A percentile compares a stretch with the other conserved stretches of the same genome.
phyloP scores from a whole-genome alignment of 2,888 invertebrate species.

The Diplazon laetatorius region DNA sequence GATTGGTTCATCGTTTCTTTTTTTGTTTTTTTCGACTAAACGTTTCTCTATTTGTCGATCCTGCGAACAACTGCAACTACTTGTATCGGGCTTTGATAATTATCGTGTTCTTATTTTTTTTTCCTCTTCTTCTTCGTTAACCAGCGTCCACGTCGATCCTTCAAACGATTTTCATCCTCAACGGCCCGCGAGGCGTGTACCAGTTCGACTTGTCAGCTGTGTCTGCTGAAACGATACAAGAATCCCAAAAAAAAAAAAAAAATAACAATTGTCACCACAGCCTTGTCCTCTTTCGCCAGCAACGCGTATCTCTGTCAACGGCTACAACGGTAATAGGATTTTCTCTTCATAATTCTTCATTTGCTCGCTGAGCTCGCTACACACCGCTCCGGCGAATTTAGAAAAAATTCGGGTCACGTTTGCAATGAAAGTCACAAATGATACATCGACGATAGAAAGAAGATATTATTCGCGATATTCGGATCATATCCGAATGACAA shows the following conservation, averaged over 20 bases:
- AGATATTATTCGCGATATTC: too few relatives aligned
- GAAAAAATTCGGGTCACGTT: background rate
- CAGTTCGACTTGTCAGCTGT: constrained; percentile 42
- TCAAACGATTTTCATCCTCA: constrained; percentile 43
- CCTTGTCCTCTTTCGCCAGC: background rate
- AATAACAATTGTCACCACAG: too few relatives aligned
- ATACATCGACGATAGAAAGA: background rate
- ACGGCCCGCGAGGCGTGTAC: constrained; percentile 27
- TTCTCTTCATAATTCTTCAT: constrained; percentile 51
- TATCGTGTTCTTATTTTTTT: background rate
- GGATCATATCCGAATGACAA: too few relatives aligned
- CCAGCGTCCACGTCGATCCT: constrained; percentile 1
- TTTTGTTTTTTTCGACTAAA: background rate
- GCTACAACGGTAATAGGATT: constrained; percentile 53
- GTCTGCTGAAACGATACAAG: constrained; percentile 26
- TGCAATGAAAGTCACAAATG: background rate
- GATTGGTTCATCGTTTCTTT: constrained; percentile 78
- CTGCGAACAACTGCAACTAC: too few relatives aligned
- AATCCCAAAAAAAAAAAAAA: background rate
- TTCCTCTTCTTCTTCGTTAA: too few relatives aligned
- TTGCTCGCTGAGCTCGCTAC: constrained; percentile 14
- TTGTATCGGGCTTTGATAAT: background rate
- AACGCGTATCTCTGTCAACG: background rate
- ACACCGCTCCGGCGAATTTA: background rate
- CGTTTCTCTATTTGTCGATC: too few relatives aligned